Evolutionary conservation across 2,113 vertebrate species (phyloP), one percentile per base, ranked within the genome.

Genomic region (Xenopus laevis): DNA sequence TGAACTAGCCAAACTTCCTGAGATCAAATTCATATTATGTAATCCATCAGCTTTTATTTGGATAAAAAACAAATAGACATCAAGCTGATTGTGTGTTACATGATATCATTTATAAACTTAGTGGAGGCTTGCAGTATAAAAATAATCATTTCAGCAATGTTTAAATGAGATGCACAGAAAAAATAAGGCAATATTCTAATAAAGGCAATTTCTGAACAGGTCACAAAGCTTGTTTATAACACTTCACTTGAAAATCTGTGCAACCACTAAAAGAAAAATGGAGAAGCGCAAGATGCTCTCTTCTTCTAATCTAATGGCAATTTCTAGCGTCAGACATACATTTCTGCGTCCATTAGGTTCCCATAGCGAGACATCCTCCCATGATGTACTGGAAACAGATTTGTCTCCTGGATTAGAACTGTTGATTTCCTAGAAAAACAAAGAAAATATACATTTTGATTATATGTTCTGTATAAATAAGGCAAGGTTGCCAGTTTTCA

Each of bases 311-410:
- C 74, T 77, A 64, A 13, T 70, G 68, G 47, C 66, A 70, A 44
- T 68, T 52, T 55, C 74, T 70, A 77, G 59, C 9, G 20, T 68
- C 0, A 79, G 65, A 88, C 89, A 45, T 91, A 93, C 92, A 86
- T 83, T 85, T 84, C 86, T 89, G 83, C 81, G 91, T 82, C 83
- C 83, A 82, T 80, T 83, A 81, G 88, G 76, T 30, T 92, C 91
- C 90, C 90, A 92, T 75, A 83, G 86, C 83, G 87, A 89, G 79
- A 92, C 82, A 89, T 93, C 92, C 78, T 83, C 86, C 92, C 91
- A 93, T 61, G 89, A 91, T 79, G 91, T 93, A 79, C 86, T 91
- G 81, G 17, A 84, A 67, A 91, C 89, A 76, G 91, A 86, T 74
- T 81, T 91, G 79, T 92, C 92, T 84, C 91, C 92, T 71, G 92